A percentile compares a stretch with the other conserved stretches of the same genome.
Conservation (phyloP, 1,140 invertebrate genomes). For the Caenorhabditis elegans region WBcel235 BX284604.4:1914501-1915000, state of each 20-base stretch:
- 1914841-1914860: conserved; percentile 65
- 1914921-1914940: conserved; percentile 57
- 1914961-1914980: no score
- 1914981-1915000: no score
- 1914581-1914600: no score
- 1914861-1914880: conserved; percentile 61
- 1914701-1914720: neutral
- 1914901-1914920: conserved; percentile 65
- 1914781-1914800: neutral
- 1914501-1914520: no score
- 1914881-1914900: conserved; percentile 62
- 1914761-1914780: neutral
- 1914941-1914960: neutral
- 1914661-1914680: no score
- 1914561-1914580: conserved; percentile 44
- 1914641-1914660: no score
- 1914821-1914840: conserved; percentile 51
- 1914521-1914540: no score
- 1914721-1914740: neutral
- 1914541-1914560: neutral
- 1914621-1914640: no score
- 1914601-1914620: no score
- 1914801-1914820: neutral
- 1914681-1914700: no score
- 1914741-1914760: neutral